These are phyloP conservation scores for Sturmia bella DNA, from an alignment of 2,888 invertebrate genomes.

Conservation along the genomic window DNA sequence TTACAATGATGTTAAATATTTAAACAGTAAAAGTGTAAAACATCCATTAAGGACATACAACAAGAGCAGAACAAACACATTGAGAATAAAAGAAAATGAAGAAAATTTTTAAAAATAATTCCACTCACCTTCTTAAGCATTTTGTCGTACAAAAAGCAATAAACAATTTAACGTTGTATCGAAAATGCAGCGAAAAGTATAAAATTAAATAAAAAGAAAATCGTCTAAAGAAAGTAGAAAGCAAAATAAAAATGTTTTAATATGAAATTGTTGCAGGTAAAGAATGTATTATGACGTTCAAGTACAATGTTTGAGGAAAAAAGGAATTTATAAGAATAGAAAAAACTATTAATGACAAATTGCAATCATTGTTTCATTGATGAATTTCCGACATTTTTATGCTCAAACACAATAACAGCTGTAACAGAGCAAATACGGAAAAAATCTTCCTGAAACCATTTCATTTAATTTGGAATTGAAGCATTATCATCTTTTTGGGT, in stretches of 20 bases:
- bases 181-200: constrained; percentile 27
- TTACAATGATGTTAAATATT: constrained; percentile 58
- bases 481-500: not conserved
- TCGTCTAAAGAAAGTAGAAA: constrained; percentile 1
- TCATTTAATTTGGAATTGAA: not conserved
- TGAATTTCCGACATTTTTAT: constrained; percentile 50
- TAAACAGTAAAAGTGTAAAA: constrained; percentile 48
- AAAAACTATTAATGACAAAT: constrained; percentile 61
- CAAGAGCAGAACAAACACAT: constrained; percentile 31
- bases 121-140: constrained; percentile 41
- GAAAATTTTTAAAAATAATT: constrained; percentile 9
- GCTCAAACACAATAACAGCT: constrained; percentile 24
- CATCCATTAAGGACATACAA: constrained; percentile 48
- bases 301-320: constrained; percentile 2
- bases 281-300: constrained; percentile 1
- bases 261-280: constrained; percentile 38
- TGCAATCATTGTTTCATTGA: constrained; percentile 62
- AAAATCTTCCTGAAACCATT: not conserved
- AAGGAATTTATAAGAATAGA: not conserved
- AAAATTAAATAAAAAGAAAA: not conserved
- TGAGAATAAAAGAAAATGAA: not conserved
- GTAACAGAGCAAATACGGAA: not conserved
- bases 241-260: not conserved
- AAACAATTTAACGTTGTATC: constrained; percentile 53
- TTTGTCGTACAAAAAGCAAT: constrained; percentile 26